These are phyloP conservation scores for Lateolabrax maculatus DNA, from an alignment of 2,797 vertebrate genomes.

Conservation along the genomic window DNA sequence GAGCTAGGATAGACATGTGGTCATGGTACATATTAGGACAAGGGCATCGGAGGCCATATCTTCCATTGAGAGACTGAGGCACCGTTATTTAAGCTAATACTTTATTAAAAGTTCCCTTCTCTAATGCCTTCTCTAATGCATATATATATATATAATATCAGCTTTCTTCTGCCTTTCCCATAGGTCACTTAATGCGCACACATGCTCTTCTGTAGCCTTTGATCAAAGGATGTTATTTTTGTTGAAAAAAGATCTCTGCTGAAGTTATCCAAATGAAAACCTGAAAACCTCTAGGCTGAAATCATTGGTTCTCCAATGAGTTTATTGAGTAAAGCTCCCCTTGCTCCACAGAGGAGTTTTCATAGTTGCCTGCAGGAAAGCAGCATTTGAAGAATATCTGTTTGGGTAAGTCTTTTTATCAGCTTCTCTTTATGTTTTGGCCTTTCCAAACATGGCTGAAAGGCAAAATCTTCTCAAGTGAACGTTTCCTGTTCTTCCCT, in stretches of 20 bases:
- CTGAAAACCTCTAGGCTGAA: slow-evolving; percentile 63
- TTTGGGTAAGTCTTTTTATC: slow-evolving; percentile 56
- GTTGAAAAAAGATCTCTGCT: slow-evolving; percentile 40
- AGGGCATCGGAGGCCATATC: slow-evolving; percentile 31
- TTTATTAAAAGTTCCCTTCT: not conserved
- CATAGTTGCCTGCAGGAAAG: slow-evolving; percentile 59
- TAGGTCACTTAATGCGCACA: slow-evolving; percentile 34
- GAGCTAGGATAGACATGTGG: slow-evolving; percentile 50
- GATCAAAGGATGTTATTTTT: slow-evolving; percentile 57
- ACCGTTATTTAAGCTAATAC: slow-evolving; percentile 4
- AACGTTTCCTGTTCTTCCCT: slow-evolving; percentile 67
- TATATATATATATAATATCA: not conserved
- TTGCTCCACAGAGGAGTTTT: slow-evolving; percentile 53
- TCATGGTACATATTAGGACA: slow-evolving; percentile 32
- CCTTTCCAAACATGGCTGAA: slow-evolving; percentile 58
- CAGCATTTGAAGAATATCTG: slow-evolving; percentile 44
- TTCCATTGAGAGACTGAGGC: slow-evolving; percentile 1
- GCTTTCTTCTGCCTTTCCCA: slow-evolving; percentile 17
- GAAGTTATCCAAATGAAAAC: slow-evolving; percentile 62
- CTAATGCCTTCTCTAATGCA: not conserved
- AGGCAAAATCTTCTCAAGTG: slow-evolving; percentile 66
- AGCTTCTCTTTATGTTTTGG: slow-evolving; percentile 50
- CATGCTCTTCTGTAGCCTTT: slow-evolving; percentile 40
- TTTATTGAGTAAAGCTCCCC: slow-evolving; percentile 65
- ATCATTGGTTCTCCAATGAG: slow-evolving; percentile 53